phyloP scores from a whole-genome alignment of 2,797 vertebrate genomes.

The Sebastolobus alascanus region DNA sequence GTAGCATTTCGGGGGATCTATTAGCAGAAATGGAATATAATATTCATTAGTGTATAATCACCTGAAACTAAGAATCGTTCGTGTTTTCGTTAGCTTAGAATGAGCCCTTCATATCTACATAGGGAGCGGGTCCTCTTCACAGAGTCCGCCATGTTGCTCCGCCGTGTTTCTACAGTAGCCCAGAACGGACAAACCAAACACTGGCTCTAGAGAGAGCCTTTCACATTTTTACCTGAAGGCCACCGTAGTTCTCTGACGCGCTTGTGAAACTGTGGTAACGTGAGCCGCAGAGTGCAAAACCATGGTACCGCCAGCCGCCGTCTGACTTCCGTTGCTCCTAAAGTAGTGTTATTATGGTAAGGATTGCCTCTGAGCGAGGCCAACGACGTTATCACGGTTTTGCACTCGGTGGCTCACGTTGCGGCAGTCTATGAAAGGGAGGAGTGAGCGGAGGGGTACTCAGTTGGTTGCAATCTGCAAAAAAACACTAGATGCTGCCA shows the following conservation, averaged over 20 bases:
- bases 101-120: no score
- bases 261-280: accelerated
- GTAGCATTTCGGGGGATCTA: background rate
- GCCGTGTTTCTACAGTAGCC: no score
- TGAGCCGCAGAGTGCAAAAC: accelerated
- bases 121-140: accelerated
- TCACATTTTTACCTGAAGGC: no score
- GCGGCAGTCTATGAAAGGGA: no score
- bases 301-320: no score
- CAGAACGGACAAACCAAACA: no score
- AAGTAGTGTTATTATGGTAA: accelerated
- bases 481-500: no score
- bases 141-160: accelerated
- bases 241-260: accelerated
- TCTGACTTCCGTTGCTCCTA: no score
- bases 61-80: background rate
- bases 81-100: background rate
- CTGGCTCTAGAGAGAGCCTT: accelerated
- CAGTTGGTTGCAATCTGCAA: no score
- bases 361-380: accelerated
- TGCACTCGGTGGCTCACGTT: accelerated
- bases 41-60: background rate
- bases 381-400: accelerated
- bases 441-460: no score
- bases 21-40: background rate